Evolutionary conservation across 1,140 invertebrate species (phyloP).

Genomic region (Venustaconcha ellipsiformis): DNA sequence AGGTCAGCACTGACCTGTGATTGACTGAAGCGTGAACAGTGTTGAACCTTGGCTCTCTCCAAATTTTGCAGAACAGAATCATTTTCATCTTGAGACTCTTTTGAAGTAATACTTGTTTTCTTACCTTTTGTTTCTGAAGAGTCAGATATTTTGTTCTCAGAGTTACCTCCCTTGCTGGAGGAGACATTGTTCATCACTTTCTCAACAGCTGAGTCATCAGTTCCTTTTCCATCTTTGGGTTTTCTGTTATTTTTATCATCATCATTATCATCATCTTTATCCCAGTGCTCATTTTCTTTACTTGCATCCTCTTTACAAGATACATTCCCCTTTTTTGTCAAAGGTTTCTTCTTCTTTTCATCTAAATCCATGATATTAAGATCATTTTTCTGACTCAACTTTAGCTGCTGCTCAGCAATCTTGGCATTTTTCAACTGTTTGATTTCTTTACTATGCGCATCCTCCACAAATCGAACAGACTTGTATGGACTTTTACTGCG

Average conservation of each 20-base stretch:
- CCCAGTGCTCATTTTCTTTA: conserved; percentile 1
- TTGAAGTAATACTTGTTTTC: too few species aligned
- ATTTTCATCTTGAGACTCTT: too few species aligned
- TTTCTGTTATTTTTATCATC: neutral
- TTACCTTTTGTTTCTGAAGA: too few species aligned
- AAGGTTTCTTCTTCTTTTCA: too few species aligned
- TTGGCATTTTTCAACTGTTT: conserved; percentile 15
- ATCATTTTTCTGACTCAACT: neutral
- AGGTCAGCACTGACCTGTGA: conserved; percentile 23
- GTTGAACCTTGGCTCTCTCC: too few species aligned
- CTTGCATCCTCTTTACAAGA: conserved; percentile 15
- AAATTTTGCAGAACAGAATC: too few species aligned
- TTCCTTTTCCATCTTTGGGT: conserved; percentile 4
- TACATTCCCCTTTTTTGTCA: neutral
- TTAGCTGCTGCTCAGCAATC: conserved; percentile 20
- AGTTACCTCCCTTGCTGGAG: too few species aligned
- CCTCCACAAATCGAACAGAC: conserved; percentile 26
- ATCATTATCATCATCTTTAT: conserved; percentile 23
- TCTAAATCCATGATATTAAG: too few species aligned
- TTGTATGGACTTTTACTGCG: conserved; percentile 23
- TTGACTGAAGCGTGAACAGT: conserved; percentile 12
- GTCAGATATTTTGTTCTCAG: too few species aligned
- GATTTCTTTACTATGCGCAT: conserved; percentile 16
- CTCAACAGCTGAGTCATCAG: neutral
- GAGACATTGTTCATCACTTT: too few species aligned